Evolutionary conservation across 2,797 vertebrate genomes (phyloP).

Genomic region (Diceros bicornis): DNA sequence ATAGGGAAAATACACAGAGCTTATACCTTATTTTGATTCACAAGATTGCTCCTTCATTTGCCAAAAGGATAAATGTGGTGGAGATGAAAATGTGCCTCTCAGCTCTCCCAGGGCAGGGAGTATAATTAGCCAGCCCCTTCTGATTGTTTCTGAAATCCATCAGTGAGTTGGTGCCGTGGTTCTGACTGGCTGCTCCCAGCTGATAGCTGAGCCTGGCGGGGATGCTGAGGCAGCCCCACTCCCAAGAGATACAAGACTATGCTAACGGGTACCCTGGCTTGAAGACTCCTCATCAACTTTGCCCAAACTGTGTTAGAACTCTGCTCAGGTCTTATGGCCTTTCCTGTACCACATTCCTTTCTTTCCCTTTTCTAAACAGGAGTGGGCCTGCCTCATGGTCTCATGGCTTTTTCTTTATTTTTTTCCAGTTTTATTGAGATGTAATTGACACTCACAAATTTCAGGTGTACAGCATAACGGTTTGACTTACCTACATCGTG

Average conservation of each 20-base stretch:
- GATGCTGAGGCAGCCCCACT: not conserved
- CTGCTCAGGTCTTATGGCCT: not conserved
- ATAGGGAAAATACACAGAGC: not conserved
- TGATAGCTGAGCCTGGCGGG: not conserved
- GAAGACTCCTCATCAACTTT: not conserved
- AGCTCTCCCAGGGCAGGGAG: not conserved
- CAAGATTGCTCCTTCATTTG: not conserved
- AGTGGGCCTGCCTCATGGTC: not conserved
- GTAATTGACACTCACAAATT: not conserved
- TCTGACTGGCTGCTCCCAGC: too few relatives aligned
- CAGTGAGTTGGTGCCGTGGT: not conserved
- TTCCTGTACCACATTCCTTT: not conserved
- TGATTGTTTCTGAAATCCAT: not conserved
- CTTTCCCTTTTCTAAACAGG: not conserved
- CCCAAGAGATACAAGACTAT: not conserved
- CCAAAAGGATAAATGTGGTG: not conserved
- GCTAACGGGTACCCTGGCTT: not conserved
- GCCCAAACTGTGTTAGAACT: not conserved
- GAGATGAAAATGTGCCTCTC: not conserved
- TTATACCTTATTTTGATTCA: not conserved
- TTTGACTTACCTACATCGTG: not conserved
- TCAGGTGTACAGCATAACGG: not conserved
- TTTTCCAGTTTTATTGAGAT: not conserved
- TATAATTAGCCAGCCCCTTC: not conserved
- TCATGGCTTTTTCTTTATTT: not conserved